Evolutionary conservation across 1,140 invertebrate genomes (phyloP).

Genomic region (Rhynchophorus ferrugineus): DNA sequence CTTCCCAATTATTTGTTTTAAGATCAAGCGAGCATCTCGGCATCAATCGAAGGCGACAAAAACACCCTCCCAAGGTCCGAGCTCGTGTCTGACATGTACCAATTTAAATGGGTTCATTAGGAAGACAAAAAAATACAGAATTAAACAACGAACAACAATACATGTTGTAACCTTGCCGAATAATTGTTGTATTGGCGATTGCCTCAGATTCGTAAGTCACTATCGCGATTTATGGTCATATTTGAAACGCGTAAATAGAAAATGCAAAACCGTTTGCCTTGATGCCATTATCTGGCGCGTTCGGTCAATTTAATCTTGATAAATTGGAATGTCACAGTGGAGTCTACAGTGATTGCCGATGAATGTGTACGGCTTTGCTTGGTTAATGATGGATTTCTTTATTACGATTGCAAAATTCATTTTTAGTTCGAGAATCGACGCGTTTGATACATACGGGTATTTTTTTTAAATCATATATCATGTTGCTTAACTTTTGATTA

Average conservation of each 20-base stretch:
- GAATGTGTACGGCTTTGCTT: neutral
- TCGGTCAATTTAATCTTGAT: neutral
- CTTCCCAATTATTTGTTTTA: too few relatives aligned
- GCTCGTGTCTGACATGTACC: neutral
- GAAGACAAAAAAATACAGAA: neutral
- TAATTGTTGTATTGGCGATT: neutral
- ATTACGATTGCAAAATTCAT: too few relatives aligned
- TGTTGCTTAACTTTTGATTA: too few relatives aligned
- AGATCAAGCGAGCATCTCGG: too few relatives aligned
- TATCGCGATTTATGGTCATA: neutral
- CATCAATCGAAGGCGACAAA: neutral
- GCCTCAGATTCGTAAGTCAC: neutral
- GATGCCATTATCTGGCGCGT: neutral
- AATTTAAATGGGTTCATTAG: neutral
- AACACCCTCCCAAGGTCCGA: neutral
- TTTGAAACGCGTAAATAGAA: neutral
- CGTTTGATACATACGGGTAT: too few relatives aligned
- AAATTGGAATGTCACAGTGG: neutral
- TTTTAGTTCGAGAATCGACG: too few relatives aligned
- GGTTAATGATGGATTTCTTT: neutral
- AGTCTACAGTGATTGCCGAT: neutral
- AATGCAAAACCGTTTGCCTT: neutral
- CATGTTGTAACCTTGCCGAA: neutral
- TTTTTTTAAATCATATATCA: too few relatives aligned
- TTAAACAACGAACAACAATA: neutral